These are phyloP conservation scores for Trachymyrmex septentrionalis DNA, from an alignment of 1,140 invertebrate species.

Conservation along the genomic window DNA sequence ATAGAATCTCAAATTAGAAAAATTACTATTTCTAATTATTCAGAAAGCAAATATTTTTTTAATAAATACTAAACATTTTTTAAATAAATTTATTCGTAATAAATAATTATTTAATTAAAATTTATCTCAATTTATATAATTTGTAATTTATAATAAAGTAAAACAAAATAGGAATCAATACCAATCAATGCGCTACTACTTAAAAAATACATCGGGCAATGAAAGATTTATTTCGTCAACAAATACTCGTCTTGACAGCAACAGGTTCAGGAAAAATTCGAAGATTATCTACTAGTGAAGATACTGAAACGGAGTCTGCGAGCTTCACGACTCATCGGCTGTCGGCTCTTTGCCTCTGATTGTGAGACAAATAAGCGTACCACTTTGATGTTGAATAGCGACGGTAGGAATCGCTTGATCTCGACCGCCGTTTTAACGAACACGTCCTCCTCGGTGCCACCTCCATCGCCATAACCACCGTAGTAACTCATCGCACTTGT, in stretches of 20 bases:
- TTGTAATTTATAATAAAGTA: too few relatives aligned
- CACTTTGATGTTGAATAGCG: slow-evolving; percentile 86
- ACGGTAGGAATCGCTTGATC: slow-evolving; percentile 84
- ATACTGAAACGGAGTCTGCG: neutral
- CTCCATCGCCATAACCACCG: slow-evolving; percentile 29
- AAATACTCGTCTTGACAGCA: neutral
- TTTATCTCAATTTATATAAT: neutral
- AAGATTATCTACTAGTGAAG: neutral
- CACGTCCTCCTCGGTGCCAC: slow-evolving; percentile 77
- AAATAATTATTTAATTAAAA: neutral
- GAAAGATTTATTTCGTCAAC: neutral
- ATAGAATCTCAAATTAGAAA: neutral
- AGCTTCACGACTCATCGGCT: slow-evolving; percentile 9
- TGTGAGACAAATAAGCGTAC: slow-evolving; percentile 75
- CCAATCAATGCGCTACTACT: neutral
- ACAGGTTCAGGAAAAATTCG: neutral
- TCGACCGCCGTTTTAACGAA: slow-evolving; percentile 84
- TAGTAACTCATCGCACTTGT: slow-evolving; percentile 68
- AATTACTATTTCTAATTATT: neutral
- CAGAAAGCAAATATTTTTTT: neutral
- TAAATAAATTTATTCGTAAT: neutral
- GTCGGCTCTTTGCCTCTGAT: neutral
- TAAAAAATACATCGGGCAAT: neutral
- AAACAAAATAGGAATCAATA: neutral
- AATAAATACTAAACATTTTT: neutral